phyloP scores from a whole-genome alignment of 2,797 vertebrate genomes.

The Artibeus jamaicensis region DNA sequence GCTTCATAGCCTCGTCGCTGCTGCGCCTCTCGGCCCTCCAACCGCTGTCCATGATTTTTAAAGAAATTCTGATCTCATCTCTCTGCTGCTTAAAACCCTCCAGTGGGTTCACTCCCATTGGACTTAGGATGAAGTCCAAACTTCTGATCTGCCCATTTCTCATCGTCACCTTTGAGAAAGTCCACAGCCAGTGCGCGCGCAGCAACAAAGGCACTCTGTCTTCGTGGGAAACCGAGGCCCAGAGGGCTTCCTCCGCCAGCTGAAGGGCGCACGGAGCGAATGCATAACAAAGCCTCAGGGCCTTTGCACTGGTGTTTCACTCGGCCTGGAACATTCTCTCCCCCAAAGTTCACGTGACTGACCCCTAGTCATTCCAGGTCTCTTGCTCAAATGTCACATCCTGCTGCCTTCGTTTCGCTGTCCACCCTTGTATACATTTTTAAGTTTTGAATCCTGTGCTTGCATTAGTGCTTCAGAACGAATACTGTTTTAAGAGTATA shows the following conservation, averaged over 20 bases:
- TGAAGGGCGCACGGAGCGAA: not conserved
- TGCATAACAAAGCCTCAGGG: not conserved
- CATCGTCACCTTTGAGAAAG: not conserved
- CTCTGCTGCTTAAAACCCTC: not conserved
- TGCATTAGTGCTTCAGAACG: not conserved
- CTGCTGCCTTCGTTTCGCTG: not conserved
- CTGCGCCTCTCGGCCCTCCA: not conserved
- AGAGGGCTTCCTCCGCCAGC: not conserved
- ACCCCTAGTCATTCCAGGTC: not conserved
- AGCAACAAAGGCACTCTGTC: not conserved
- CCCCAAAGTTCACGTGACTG: not conserved
- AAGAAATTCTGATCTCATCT: not conserved
- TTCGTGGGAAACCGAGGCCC: not conserved
- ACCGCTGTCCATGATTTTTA: not conserved
- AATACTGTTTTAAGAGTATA: not conserved
- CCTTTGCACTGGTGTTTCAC: not conserved
- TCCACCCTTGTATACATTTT: not conserved
- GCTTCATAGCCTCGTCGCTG: not conserved
- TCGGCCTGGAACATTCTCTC: not conserved
- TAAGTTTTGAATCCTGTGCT: not conserved
- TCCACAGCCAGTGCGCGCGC: not conserved
- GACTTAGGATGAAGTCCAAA: not conserved
- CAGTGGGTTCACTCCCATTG: not conserved
- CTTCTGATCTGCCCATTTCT: not conserved
- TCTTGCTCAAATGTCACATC: not conserved